A percentile compares a stretch with the other conserved stretches of the same genome.
phyloP scores from a whole-genome alignment of 92 coral and sea anemone species.

The Epizoanthus ramosus region DNA sequence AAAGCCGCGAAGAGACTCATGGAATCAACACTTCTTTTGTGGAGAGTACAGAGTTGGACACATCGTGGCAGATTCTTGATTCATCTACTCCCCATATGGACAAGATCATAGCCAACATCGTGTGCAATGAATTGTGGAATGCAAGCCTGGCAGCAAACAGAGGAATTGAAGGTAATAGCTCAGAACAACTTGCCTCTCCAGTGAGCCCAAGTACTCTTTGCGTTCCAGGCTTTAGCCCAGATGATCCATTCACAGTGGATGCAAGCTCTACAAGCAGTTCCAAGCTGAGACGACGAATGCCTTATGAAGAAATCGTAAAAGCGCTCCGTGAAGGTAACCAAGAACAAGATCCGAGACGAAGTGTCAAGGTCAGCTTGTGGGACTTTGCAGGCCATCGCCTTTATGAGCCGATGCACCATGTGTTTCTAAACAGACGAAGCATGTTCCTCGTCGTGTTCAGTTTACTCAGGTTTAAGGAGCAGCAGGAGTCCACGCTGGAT shows the following conservation, averaged over 20 bases:
- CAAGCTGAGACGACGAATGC: not conserved
- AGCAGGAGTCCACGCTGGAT: constrained; percentile 31
- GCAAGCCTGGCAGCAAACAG: constrained; percentile 13
- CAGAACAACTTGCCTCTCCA: not conserved
- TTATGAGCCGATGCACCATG: constrained; percentile 64
- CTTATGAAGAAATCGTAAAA: not conserved
- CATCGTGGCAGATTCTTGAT: constrained; percentile 64
- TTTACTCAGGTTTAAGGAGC: constrained; percentile 14
- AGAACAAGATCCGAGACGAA: constrained; percentile 25
- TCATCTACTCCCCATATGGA: constrained; percentile 50
- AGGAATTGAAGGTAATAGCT: constrained; percentile 7
- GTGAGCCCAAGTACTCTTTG: constrained; percentile 7
- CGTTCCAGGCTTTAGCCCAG: not conserved
- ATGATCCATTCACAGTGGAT: constrained; percentile 3
- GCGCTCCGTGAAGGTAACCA: constrained; percentile 17
- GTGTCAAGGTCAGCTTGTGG: constrained; percentile 53
- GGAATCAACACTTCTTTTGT: constrained; percentile 73
- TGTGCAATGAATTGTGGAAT: constrained; percentile 43
- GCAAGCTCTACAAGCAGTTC: not conserved
- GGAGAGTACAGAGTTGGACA: constrained; percentile 65
- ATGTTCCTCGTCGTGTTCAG: constrained; percentile 53
- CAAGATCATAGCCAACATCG: constrained; percentile 57
- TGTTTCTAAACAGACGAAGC: constrained; percentile 59
- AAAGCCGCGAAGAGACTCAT: constrained; percentile 60
- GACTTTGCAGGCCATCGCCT: constrained; percentile 60